Conservation (phyloP, 2,888 invertebrate species). For the Hyppa rectilinea region DNA sequence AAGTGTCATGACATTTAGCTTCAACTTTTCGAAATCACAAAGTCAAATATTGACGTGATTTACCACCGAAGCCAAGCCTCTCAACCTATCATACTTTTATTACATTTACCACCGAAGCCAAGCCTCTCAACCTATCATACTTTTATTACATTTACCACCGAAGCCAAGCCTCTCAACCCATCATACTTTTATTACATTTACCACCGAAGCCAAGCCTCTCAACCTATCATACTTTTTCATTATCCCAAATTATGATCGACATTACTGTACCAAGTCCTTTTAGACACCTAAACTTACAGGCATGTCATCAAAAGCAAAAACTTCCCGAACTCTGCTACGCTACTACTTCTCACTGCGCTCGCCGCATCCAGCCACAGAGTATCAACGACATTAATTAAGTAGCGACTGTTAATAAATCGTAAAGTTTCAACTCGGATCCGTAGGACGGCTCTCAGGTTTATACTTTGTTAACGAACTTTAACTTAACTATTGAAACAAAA, state of each 20-base stretch:
- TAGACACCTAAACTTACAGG: background rate
- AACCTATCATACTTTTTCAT: background rate
- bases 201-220: background rate
- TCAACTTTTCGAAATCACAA: background rate
- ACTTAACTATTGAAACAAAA: constrained; percentile 24
- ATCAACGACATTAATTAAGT: constrained; percentile 67
- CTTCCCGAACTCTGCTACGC: background rate
- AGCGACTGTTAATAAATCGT: constrained; percentile 71
- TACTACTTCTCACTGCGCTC: background rate
- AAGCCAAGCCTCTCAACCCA: background rate
- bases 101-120: background rate
- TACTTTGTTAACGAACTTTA: constrained; percentile 44
- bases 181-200: background rate
- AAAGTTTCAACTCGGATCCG: constrained; percentile 62
- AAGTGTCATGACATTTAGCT: background rate
- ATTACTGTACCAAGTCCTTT: background rate
- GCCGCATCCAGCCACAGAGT: constrained; percentile 51
- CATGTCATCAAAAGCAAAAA: background rate
- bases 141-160: background rate
- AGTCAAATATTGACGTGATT: background rate
- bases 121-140: background rate
- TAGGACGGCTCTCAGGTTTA: constrained; percentile 45
- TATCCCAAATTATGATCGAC: no score
- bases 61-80: background rate
- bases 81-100: background rate